Evolutionary conservation across 2,797 vertebrate genomes (phyloP), one percentile per base, ranked within the genome.

Genomic region (Gymnoscopelus braueri): DNA sequence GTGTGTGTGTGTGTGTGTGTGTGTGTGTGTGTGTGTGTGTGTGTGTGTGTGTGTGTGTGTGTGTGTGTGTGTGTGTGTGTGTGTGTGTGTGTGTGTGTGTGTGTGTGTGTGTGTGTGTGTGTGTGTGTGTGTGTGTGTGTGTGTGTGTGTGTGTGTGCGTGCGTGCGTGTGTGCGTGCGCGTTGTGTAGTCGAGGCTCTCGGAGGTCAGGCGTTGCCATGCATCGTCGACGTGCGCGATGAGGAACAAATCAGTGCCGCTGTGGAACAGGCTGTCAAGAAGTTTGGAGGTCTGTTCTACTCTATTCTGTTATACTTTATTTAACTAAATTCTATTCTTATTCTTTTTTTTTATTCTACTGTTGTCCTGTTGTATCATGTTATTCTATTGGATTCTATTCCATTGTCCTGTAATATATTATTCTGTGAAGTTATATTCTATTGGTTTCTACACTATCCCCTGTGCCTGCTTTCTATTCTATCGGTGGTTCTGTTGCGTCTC

Each of bases 161-260:
- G 6, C 54, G 4, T 51, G 32, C 65, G 35, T 65, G 44, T 29
- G 15, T 56, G 19, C n/a, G 15, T 10, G 2, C 9, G 3, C 44
- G 9, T 66, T 61, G 58, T 13, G 3, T 84, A 98, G 98, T 99
- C 89, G 96, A 98, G 93, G 95, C 95, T 0, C 94, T 87, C 2
- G 98, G 98, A 23, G 98, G 97, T 68, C 96, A 93, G 63, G 96
- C 97, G 35, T 86, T 99, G 78, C 91, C 97, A 0, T 99, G 97
- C 6, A 1, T 98, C 0, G 97, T 99, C 0, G 97, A 99, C 35
- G 96, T 98, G 54, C 94, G 97, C 52, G 96, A 99, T 57, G 97
- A 99, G 79, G 79, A 94, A 60, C 97, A 99, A 89, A 90, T 99
- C 4, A 89, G 60, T 52, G 81, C 84, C 0, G 97, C 97, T 0